Conservation (phyloP, 2,888 invertebrate genomes). For the Neocrepidodera transversa region DNA sequence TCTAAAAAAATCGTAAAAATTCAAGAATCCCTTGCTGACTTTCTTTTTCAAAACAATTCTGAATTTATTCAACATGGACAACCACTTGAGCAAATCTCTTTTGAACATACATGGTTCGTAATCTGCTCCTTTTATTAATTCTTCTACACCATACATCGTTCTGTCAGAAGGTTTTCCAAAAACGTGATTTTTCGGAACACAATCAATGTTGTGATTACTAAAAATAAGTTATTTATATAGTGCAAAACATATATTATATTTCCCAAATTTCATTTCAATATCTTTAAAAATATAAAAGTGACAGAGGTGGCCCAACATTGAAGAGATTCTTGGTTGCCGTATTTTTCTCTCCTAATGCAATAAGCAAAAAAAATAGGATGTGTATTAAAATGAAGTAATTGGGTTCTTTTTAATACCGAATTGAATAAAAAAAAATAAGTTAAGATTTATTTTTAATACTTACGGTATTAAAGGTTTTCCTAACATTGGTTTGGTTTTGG, state of each 20-base stretch:
- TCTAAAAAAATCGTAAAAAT: conserved; percentile 47
- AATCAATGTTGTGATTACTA: conserved; percentile 61
- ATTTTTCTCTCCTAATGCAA: no score
- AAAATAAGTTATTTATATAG: conserved; percentile 27
- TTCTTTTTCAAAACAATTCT: conserved; percentile 34
- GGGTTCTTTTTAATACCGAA: no score
- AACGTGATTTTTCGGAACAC: conserved; percentile 61
- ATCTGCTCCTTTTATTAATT: conserved; percentile 55
- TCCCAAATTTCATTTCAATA: no score
- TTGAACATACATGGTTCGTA: conserved; percentile 52
- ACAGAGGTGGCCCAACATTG: no score
- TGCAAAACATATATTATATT: neutral
- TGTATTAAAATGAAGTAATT: no score
- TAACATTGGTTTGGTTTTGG: conserved; percentile 55
- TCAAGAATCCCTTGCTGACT: conserved; percentile 40
- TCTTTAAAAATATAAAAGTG: no score
- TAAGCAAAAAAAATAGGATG: no score
- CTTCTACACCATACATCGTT: conserved; percentile 60
- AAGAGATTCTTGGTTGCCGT: no score
- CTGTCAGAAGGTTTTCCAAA: conserved; percentile 60
- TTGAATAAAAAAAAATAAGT: no score
- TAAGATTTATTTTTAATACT: conserved; percentile 26
- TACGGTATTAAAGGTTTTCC: conserved; percentile 62
- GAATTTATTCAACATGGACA: conserved; percentile 45
- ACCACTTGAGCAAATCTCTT: conserved; percentile 60